Conservation (phyloP, 2,888 invertebrate species). For the Amphiduros pacificus region DNA sequence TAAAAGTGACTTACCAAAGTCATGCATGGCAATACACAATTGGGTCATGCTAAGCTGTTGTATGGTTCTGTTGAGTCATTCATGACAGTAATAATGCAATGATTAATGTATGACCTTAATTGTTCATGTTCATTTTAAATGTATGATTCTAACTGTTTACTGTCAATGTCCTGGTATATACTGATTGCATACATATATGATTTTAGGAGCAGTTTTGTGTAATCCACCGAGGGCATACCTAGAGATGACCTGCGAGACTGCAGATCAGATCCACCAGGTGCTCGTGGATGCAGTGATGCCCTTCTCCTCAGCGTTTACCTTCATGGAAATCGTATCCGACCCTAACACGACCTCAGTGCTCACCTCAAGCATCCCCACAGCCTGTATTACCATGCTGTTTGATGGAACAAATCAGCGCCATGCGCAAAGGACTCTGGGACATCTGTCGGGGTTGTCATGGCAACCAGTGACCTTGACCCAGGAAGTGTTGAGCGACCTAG, state of each 20-base stretch:
- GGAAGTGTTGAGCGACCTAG: not conserved
- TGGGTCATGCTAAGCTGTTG: too few relatives aligned
- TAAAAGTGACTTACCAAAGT: too few relatives aligned
- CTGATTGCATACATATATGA: too few relatives aligned
- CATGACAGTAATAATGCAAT: too few relatives aligned
- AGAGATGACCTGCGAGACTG: not conserved
- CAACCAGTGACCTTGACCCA: not conserved
- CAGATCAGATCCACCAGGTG: not conserved
- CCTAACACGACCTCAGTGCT: not conserved
- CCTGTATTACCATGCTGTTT: constrained; percentile 4
- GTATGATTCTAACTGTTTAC: too few relatives aligned
- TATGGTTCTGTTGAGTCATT: too few relatives aligned
- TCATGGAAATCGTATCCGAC: not conserved
- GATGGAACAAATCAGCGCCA: constrained; percentile 10
- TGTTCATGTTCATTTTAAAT: too few relatives aligned
- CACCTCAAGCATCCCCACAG: not conserved
- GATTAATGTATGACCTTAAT: too few relatives aligned
- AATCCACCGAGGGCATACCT: constrained; percentile 3
- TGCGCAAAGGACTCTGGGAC: constrained; percentile 1
- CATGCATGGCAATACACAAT: too few relatives aligned
- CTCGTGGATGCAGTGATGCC: constrained; percentile 7
- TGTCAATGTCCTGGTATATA: too few relatives aligned
- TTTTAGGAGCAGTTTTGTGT: constrained; percentile 7
- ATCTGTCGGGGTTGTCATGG: not conserved
- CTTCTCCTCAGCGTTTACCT: constrained; percentile 8